Base-by-base conservation (phyloP, 2,113 vertebrate species). In the Rhipidura dahli region DNA sequence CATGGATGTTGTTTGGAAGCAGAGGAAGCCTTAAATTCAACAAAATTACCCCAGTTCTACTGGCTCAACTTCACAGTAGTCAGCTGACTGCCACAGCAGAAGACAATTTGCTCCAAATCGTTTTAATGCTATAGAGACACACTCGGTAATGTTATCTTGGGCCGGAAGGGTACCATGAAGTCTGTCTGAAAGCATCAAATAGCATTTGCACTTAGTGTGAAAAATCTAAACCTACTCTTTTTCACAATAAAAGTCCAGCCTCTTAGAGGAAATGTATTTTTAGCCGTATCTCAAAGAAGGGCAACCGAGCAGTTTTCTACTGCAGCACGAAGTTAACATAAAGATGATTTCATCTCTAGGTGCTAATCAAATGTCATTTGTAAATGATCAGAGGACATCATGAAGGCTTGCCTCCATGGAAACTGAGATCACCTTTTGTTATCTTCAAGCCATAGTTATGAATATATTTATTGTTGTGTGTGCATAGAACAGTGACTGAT, bases 341-440 rank as follows among this genome's bases (percentile, higher is more conserved):
- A 65, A 91, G 87, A 59, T 50, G 37, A 92, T 91, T 87, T 64
- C 82, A 89, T 68, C 82, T 94, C 47, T 31, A 44, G 95, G 63
- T 80, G 77, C 60, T 89, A 91, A 93, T 83, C 93, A 95, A 87
- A 87, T 66, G 63, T 71, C 73, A 78, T 80, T 72, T 68, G 59
- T 68, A 69, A 77, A 85, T 31, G 45, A 87, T 80, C 70, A 85
- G 80, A 93, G 31, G 33, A 57, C 53, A 57, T 92, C n/a, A 73
- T 35, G 66, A 92, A 89, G 37, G 17, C 42, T 95, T 49, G 24
- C 77, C 71, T 93, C 86, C 84, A 10, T 65, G 56, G 59, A 85
- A 95, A 85, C 44, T 28, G n/a, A 83, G 68, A 95, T 69, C 83
- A 68, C 23, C 59, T 89, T 89, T 83, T 89, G 42, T 75, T 89